Percentiles rank a stretch among this genome's conserved stretches.
phyloP scores from a whole-genome alignment of 2,888 invertebrate species.

The Diploptera punctata region DNA sequence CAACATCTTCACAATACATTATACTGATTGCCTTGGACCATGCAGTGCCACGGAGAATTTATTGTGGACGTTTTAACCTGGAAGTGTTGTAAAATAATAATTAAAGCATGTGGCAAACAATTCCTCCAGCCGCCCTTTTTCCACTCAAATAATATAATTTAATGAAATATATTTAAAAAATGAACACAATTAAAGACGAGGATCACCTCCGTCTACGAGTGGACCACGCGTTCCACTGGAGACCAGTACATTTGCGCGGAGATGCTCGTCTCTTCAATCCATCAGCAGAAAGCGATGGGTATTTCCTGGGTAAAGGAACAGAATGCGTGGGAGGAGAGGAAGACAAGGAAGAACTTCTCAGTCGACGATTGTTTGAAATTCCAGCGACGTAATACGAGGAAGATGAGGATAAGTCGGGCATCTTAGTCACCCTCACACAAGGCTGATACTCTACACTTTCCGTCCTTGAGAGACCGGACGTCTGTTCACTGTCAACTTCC shows the following conservation, averaged over 20 bases:
- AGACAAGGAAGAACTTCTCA: constrained; percentile 38
- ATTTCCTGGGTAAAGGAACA: constrained; percentile 12
- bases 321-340: constrained; percentile 19
- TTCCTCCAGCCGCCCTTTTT: no score
- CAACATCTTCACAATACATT: no score
- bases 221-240: constrained; percentile 32
- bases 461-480: constrained; percentile 15
- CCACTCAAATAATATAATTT: constrained; percentile 23
- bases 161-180: constrained; percentile 29
- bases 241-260: constrained; percentile 5
- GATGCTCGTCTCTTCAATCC: constrained; percentile 13
- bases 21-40: no score
- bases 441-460: constrained; percentile 34
- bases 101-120: no score
- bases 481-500: background rate
- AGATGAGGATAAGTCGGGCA: constrained; percentile 18
- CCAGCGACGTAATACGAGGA: constrained; percentile 7
- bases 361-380: constrained; percentile 31
- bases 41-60: no score
- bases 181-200: constrained; percentile 19
- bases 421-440: constrained; percentile 35
- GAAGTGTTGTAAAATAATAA: no score
- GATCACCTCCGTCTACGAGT: constrained; percentile 31
- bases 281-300: background rate
- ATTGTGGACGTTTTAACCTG: no score